Evolutionary conservation across 1,140 invertebrate species (phyloP), one percentile per base, ranked within the genome.

Genomic region (Choristoneura fumiferana): DNA sequence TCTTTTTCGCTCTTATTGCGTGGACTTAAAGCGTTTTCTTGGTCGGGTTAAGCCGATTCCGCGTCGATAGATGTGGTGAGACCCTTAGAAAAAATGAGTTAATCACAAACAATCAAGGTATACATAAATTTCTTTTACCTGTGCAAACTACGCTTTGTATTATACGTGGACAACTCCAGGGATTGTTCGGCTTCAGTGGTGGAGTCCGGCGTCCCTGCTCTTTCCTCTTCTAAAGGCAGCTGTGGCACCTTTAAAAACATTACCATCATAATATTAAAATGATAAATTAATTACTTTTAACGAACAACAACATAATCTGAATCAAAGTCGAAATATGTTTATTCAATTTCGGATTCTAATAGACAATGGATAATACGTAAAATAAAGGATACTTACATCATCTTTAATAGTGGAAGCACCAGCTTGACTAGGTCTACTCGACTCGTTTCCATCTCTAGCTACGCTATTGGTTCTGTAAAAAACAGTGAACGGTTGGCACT

Each of bases 391-490:
- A 78, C 75, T 82, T 67, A 84, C 85, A 63, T 88, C 85, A 53
- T 86, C 79, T 68, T 79, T 85, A 54, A 86, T 83, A 9, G 85
- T 88, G 0, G 85, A 88, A 13, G 75, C 76, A 17, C 80, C 83
- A 13, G 69, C 78, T 71, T 84, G 80, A 60, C 85, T 88, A 1
- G 74, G 77, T 58, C 82, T 66, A 60, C 72, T 76, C 0, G 81
- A 86, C 12, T 72, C 81, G 29, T 49, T 49, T 34, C 45, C 63
- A 38, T 76, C 75, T 62, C 57, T 75, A 8, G 58, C 71, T 0
- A 76, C 54, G 57, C 80, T 87, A 43, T 82, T 79, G 9, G 79
- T 77, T 54, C 81, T 84, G 59, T 1, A 70, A 75, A 37, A 37
- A 58, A 43, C 49, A 35, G 54, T 5, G 12, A 13, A 10, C 34